Conservation (phyloP, 2,113 vertebrate genomes). For the Piaya cayana region DNA sequence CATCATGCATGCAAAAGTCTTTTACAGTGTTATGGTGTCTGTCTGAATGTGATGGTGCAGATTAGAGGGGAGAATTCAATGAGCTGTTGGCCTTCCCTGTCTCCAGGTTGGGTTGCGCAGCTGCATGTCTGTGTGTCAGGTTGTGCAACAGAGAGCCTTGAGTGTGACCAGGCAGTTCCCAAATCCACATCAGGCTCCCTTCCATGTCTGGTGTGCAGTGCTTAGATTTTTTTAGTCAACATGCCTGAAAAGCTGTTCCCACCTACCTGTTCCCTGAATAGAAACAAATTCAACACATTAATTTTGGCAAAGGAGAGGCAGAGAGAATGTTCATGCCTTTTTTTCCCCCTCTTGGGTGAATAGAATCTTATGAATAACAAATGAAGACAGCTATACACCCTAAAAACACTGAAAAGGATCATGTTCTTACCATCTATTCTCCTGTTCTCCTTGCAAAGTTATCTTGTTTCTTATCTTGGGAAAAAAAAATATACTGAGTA, state of each 20-base stretch:
- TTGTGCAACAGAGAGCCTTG: background rate
- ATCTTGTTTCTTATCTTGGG: background rate
- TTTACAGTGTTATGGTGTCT: background rate
- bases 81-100: background rate
- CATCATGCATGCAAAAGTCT: background rate
- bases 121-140: background rate
- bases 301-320: background rate
- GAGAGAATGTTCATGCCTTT: background rate
- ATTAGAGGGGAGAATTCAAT: background rate
- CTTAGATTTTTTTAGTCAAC: conserved; percentile 9
- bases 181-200: background rate
- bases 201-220: background rate
- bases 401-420: background rate
- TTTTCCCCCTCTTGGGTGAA: background rate
- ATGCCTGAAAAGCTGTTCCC: background rate
- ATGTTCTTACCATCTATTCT: background rate
- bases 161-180: background rate
- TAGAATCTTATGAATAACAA: background rate
- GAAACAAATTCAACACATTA: background rate
- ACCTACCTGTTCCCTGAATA: conserved; percentile 9
- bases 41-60: background rate
- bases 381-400: background rate
- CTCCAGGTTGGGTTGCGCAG: background rate
- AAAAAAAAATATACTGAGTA: background rate
- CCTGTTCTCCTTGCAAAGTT: background rate